Base-by-base conservation (phyloP, 30 jellyfish, hydroid and myxozoan genomes). In the Clytia hemisphaerica region DNA sequence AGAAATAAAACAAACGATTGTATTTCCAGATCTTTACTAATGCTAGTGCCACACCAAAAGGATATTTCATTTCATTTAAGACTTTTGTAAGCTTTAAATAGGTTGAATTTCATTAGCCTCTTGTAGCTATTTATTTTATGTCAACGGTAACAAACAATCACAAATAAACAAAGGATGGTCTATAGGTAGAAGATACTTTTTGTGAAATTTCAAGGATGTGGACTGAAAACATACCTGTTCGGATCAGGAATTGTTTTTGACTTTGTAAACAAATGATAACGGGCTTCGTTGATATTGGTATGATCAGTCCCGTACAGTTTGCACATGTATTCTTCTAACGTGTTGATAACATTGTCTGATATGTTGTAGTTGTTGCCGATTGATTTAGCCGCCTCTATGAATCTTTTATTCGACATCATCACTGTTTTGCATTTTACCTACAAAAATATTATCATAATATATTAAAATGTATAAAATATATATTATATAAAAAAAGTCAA, bases 221-320 rank as follows among this genome's bases (percentile, higher is more conserved):
- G n/a, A 10, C 10, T 10, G n/a, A 40, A 40, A 40, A 40, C 53
- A 40, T 40, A 40, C 53, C 53, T 40, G 53, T 40, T 40, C n/a
- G n/a, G 53, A 7, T 40, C 53, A 40, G 53, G 53, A 40, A n/a
- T 40, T 40, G 10, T 40, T 9, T 14, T 58, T 28, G 6, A 18
- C 9, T 6, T 58, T 7, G 38, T 9, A 58, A 58, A 58, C 9
- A 58, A 60, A 15, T 14, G 12, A 28, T 58, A 58, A 9, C 72
- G 58, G 22, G 60, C 72, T 22, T 58, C 72, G 29, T 58, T 58
- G 61, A 58, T 60, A 58, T 58, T 22, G 12, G 22, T 58, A 4
- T 6, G 16, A 21, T 58, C 29, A 6, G 9, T 30, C 38, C 72
- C 72, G 29, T 58, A 58, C 61, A 58, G 29, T 16, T 21, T 29